Base-by-base conservation (phyloP, 2,888 invertebrate genomes). In the Heliconius erato region DNA sequence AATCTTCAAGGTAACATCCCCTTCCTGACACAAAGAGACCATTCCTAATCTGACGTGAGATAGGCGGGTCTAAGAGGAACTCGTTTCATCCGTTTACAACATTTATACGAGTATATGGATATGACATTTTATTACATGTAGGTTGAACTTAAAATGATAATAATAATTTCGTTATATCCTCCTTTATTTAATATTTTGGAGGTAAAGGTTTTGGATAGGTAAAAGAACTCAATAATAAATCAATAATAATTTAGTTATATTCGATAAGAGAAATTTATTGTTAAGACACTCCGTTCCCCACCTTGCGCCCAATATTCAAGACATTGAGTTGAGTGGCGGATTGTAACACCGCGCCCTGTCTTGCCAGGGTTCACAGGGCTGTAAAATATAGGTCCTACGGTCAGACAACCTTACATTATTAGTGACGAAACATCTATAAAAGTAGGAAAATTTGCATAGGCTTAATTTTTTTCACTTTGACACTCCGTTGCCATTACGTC, bases 31-130 rank as follows among this genome's bases (percentile, higher is more conserved):
- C 59, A 76, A 59, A 59, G 12, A 76, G 59, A 76, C 59, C 59
- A 54, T n/a, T 76, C 3, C 74, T 76, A 76, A 76, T 76, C 74
- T 76, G 59, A 76, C 74, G 59, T 76, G 74, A 76, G n/a, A 76
- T 76, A 59, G 74, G 59, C 74, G 74, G 74, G 74, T 76, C 59
- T 76, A 32, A 76, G 59, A 32, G 74, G 35, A 76, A 76, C 63
- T 63, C 59, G 35, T 35, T 72, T 49, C 26, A 72, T 54, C 59
- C 54, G 14, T 35, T 32, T 76, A 76, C 28, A n/a, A 26, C 71
- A n/a, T 71, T 71, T 76, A 28, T 16, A 32, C 32, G 32, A 32
- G 32, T 32, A 9, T 67, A 44, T 19, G 44, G 14, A 26, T 26
- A 63, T 19, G 44, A 78, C 44, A 19, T 77, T 7, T 59, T 35